phyloP scores from a whole-genome alignment of 92 coral and sea anemone genomes.

The Anthopleura xanthogrammica region DNA sequence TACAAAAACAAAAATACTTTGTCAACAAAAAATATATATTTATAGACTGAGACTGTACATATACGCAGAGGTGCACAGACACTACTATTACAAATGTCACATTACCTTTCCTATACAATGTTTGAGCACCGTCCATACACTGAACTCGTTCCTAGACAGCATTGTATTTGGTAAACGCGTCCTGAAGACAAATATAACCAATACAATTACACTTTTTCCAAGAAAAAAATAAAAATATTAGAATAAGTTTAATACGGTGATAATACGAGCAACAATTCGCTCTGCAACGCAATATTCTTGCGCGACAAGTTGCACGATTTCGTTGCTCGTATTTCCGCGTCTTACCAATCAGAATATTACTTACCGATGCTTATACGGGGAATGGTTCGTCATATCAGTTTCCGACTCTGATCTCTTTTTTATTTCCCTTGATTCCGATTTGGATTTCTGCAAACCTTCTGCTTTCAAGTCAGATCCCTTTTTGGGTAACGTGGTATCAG shows the following conservation, averaged over 20 bases:
- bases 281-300: too few relatives aligned
- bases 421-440: constrained; percentile 61
- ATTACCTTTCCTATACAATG: constrained; percentile 98
- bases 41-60: too few relatives aligned
- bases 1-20: background rate
- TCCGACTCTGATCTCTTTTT: constrained; percentile 6
- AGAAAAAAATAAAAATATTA: too few relatives aligned
- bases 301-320: background rate
- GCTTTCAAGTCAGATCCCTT: constrained; percentile 21
- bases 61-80: too few relatives aligned
- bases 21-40: background rate
- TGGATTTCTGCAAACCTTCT: constrained; percentile 50
- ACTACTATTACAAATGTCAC: background rate
- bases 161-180: constrained; percentile 73
- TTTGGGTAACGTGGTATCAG: constrained; percentile 44
- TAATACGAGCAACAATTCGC: too few relatives aligned
- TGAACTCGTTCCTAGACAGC: constrained; percentile 93
- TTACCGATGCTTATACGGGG: background rate
- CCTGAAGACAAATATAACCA: constrained; percentile 29
- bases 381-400: background rate
- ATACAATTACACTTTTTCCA: background rate
- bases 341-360: background rate
- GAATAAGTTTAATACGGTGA: too few relatives aligned
- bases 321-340: too few relatives aligned
- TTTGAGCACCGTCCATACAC: constrained; percentile 93